Conservation (phyloP, 2,797 vertebrate species). For the Scomberomorus guttatus region DNA sequence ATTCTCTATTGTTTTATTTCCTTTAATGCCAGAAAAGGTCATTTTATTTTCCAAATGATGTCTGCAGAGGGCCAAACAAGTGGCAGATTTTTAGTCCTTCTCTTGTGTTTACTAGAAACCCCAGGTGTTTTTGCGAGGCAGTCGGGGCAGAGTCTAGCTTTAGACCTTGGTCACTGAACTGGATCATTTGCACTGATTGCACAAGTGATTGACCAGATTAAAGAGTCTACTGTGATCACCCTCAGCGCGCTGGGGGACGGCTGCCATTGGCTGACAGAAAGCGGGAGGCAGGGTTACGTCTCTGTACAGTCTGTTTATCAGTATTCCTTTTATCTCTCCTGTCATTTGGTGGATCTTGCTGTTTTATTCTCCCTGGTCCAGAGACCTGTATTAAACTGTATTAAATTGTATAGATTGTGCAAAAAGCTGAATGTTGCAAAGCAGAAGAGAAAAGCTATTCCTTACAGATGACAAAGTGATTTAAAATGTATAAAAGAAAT, state of each 20-base stretch:
- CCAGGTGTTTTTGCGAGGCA: conserved; percentile 53
- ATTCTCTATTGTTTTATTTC: conserved; percentile 47
- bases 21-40: conserved; percentile 37
- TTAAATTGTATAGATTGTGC: conserved; percentile 99
- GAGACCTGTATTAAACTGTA: conserved; percentile 97
- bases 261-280: conserved; percentile 66
- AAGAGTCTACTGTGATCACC: conserved; percentile 74
- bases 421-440: conserved; percentile 92
- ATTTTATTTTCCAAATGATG: conserved; percentile 46
- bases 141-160: conserved; percentile 72
- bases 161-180: conserved; percentile 75
- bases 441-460: conserved; percentile 80
- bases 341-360: conserved; percentile 81
- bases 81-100: conserved; percentile 44
- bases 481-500: conserved; percentile 84
- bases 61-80: conserved; percentile 60
- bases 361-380: conserved; percentile 89
- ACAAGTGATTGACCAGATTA: conserved; percentile 80
- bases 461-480: conserved; percentile 86
- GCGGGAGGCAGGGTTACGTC: conserved; percentile 69
- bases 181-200: conserved; percentile 83
- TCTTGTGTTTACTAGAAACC: conserved; percentile 70
- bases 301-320: conserved; percentile 95
- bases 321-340: conserved; percentile 89
- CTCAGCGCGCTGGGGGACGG: conserved; percentile 31